phyloP scores from a whole-genome alignment of 1,140 invertebrate species.

The Carposina sasakii region DNA sequence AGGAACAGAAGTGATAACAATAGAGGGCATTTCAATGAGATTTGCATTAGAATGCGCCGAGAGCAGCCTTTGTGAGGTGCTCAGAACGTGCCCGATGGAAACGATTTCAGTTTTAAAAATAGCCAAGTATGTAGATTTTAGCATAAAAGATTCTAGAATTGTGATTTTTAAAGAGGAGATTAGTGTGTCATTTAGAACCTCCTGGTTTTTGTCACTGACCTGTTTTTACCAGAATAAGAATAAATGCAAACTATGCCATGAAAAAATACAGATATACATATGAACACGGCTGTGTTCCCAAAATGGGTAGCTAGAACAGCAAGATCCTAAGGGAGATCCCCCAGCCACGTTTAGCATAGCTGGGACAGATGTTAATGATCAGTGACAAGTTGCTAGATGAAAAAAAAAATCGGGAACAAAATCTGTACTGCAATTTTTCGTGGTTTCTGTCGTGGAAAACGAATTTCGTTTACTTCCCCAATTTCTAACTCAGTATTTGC shows the following conservation, averaged over 20 bases:
- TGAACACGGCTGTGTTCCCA: not conserved
- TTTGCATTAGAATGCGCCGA: constrained; percentile 55
- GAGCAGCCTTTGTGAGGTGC: constrained; percentile 42
- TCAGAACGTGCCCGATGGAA: constrained; percentile 20
- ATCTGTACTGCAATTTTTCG: no score
- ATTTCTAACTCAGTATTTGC: no score
- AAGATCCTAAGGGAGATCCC: not conserved
- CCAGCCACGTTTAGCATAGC: not conserved
- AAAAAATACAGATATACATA: not conserved
- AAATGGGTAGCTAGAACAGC: not conserved
- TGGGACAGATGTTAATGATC: no score
- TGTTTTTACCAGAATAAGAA: not conserved
- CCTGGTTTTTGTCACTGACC: not conserved
- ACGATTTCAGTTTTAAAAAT: constrained; percentile 16
- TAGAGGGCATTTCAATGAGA: constrained; percentile 53
- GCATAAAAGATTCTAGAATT: not conserved
- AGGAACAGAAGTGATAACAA: constrained; percentile 49
- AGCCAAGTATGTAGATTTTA: not conserved
- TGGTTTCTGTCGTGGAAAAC: no score
- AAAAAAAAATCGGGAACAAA: no score
- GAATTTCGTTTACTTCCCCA: no score
- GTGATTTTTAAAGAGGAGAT: not conserved
- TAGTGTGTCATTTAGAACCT: not conserved
- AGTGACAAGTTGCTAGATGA: not conserved
- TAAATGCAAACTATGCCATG: not conserved